Percentiles rank a stretch among this genome's conserved stretches.
These are phyloP conservation scores for Chrysogorgia sp. DNA, from an alignment of 92 coral and sea anemone genomes.

Conservation along the genomic window DNA sequence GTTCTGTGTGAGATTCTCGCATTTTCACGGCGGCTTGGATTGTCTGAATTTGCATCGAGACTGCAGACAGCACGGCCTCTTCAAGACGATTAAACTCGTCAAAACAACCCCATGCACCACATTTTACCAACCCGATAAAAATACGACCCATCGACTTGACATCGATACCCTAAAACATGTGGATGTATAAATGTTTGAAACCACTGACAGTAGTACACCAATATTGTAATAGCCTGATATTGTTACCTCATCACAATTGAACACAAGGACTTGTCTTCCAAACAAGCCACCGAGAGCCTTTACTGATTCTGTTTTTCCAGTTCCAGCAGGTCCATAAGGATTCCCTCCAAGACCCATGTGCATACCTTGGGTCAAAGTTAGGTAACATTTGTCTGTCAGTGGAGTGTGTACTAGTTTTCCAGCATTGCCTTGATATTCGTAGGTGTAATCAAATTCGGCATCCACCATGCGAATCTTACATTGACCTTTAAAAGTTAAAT, in stretches of 20 bases:
- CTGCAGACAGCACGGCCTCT: slow-evolving; percentile 98
- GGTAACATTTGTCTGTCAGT: slow-evolving; percentile 97
- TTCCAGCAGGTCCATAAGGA: slow-evolving; percentile 99
- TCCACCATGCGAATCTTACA: slow-evolving; percentile 96
- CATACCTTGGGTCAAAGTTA: slow-evolving; percentile 99
- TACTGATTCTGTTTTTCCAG: slow-evolving; percentile 98
- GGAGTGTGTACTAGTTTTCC: slow-evolving; percentile 99
- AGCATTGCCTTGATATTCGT: slow-evolving; percentile 96
- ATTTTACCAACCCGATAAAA: slow-evolving; percentile 95
- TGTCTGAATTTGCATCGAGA: slow-evolving; percentile 98
- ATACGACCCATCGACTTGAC: slow-evolving; percentile 99
- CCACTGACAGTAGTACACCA: neutral
- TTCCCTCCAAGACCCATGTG: slow-evolving; percentile 99
- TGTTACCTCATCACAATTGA: slow-evolving; percentile 94
- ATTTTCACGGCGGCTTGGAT: slow-evolving; percentile 95
- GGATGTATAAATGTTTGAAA: neutral
- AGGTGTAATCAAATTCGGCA: slow-evolving; percentile 93
- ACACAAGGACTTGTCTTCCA: slow-evolving; percentile 95
- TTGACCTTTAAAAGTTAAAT: slow-evolving; percentile 57
- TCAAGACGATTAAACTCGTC: slow-evolving; percentile 99
- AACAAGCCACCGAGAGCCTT: slow-evolving; percentile 97
- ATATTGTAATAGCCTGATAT: neutral
- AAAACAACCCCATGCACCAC: slow-evolving; percentile 99
- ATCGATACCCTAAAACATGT: slow-evolving; percentile 77
- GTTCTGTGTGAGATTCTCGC: slow-evolving; percentile 82